Evolutionary conservation across 2,113 vertebrate genomes (phyloP).

Genomic region (Peromyscus californicus): DNA sequence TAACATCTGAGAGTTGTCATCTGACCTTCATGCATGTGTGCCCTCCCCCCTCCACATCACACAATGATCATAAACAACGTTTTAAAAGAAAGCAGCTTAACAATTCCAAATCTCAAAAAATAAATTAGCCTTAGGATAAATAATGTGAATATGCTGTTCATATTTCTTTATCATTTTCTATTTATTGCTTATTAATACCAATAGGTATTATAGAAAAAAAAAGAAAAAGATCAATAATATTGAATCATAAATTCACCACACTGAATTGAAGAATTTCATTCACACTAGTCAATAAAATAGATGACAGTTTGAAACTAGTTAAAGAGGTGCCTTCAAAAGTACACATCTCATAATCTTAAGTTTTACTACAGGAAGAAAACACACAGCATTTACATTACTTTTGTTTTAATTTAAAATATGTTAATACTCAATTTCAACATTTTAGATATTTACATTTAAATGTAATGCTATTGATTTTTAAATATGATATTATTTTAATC

Average conservation of each 20-base stretch:
- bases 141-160: background rate
- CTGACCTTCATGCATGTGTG: background rate
- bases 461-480: conserved; percentile 11
- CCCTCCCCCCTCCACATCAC: no score
- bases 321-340: background rate
- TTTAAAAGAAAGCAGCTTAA: background rate
- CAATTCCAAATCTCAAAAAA: conserved; percentile 32
- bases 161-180: conserved; percentile 11
- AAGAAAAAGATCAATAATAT: background rate
- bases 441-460: conserved; percentile 23
- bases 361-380: background rate
- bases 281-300: background rate
- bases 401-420: conserved; percentile 39
- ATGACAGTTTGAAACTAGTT: conserved; percentile 26
- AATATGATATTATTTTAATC: conserved; percentile 10
- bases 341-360: conserved; percentile 39
- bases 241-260: conserved; percentile 19
- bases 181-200: conserved; percentile 22
- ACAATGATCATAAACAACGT: no score
- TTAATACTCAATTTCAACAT: conserved; percentile 42
- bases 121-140: conserved; percentile 40
- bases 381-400: conserved; percentile 5
- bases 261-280: conserved; percentile 33
- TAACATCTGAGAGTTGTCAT: no score
- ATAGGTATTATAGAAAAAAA: background rate